Evolutionary conservation across 2,888 invertebrate species (phyloP), one percentile per base, ranked within the genome.

Genomic region (Lasiommata megera): DNA sequence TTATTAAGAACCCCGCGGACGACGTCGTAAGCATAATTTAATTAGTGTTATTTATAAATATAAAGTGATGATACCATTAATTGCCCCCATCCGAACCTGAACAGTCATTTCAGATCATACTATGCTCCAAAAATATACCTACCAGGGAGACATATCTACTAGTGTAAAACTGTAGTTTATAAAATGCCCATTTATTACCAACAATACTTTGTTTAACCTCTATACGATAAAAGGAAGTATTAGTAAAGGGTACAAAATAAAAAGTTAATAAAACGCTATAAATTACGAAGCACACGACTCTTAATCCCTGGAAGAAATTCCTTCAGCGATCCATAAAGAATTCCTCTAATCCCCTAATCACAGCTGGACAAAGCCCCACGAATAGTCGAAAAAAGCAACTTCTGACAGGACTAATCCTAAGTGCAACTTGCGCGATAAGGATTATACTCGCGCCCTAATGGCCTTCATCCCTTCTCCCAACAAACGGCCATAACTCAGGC

Each of bases 351-450:
- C 85, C 85, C 71, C 76, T 84, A 88, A 89, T 89, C 88, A 79
- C 79, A 79, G 79, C 80, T 78, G 82, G 85, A 83, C 84, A 82
- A 76, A 73, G 76, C 77, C 76, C 72, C 77, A 74, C 76, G 81
- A 82, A 84, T 82, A 82, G 77, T 79, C 79, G 79, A 87, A 89
- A 87, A 89, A 88, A 84, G 84, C 79, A 79, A 86, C 84, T 88
- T 80, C 79, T 86, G 88, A 88, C 88, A 88, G 79, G 77, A 77
- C 85, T 90, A 90, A 90, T 89, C 90, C 89, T 86, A 88, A 90
- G 89, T 90, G 90, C 89, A 88, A 88, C 80, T 87, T 80, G 84
- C 75, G 87, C 84, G 89, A 90, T 90, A 90, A 89, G 89, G 90
- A 89, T 90, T 90, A 88, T 80, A 72, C 81, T 74, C 74, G 75